phyloP scores from a whole-genome alignment of 2,888 invertebrate species.

The Limulus polyphemus region DNA sequence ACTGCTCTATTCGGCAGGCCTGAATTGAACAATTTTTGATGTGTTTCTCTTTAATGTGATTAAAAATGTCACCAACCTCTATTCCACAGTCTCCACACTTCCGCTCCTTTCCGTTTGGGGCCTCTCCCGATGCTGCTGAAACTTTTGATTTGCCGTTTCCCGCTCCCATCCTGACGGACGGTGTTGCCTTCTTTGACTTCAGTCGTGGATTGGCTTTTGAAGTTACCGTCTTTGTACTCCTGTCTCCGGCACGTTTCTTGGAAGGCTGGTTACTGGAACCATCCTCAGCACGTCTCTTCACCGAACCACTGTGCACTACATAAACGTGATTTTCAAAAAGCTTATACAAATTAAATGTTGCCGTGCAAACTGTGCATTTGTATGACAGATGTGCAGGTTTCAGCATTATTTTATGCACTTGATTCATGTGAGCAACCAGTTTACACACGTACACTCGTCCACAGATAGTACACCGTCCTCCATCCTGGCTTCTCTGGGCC shows the following conservation, averaged over 20 bases:
- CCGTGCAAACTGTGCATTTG: slow-evolving; percentile 89
- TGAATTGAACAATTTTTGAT: slow-evolving; percentile 24
- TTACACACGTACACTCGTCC: slow-evolving; percentile 93
- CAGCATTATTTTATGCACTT: slow-evolving; percentile 78
- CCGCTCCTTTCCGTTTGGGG: background rate
- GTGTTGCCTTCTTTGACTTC: background rate
- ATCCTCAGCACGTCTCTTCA: slow-evolving; percentile 19
- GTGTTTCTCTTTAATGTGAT: slow-evolving; percentile 23
- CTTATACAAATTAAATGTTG: slow-evolving; percentile 89
- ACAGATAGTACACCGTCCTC: slow-evolving; percentile 87
- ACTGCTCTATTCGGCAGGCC: slow-evolving; percentile 27
- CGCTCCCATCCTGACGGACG: too few species aligned
- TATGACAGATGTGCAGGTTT: slow-evolving; percentile 87
- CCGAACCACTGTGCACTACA: slow-evolving; percentile 71
- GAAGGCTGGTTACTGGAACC: slow-evolving; percentile 4
- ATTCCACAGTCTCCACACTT: slow-evolving; percentile 22
- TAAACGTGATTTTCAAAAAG: slow-evolving; percentile 89
- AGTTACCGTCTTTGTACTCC: background rate
- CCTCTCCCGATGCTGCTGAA: background rate
- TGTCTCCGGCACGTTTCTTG: background rate
- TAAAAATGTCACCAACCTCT: slow-evolving; percentile 13
- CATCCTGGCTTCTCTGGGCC: slow-evolving; percentile 86
- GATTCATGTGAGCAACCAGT: slow-evolving; percentile 74
- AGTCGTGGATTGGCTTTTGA: background rate
- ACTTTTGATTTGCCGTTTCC: background rate